phyloP scores from a whole-genome alignment of 1,140 invertebrate genomes.

The Phthorimaea operculella region DNA sequence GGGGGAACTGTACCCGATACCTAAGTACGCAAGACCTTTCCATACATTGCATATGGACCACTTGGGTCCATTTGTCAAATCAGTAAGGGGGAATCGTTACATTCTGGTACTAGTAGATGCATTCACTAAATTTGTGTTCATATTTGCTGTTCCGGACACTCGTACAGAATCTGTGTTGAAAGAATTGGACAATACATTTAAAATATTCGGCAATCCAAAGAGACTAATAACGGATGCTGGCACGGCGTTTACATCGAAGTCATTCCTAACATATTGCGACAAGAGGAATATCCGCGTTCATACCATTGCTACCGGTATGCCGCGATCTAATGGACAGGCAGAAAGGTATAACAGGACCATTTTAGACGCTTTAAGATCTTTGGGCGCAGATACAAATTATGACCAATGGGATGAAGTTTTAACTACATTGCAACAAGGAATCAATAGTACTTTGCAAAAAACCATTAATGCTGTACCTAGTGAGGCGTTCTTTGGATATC shows the following conservation, averaged over 20 bases:
- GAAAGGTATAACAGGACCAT: constrained; percentile 2
- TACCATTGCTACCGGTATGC: background rate
- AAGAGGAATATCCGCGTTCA: background rate
- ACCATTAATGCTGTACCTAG: background rate
- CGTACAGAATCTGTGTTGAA: background rate
- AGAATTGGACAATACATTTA: background rate
- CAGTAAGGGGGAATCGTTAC: background rate
- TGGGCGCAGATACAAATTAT: background rate
- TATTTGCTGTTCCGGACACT: background rate
- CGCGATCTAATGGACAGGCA: background rate
- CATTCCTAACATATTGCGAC: background rate
- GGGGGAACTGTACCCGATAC: constrained; percentile 8
- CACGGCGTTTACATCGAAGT: background rate
- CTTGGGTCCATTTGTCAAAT: constrained; percentile 5
- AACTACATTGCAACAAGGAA: background rate
- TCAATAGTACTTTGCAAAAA: background rate
- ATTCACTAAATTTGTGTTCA: constrained; percentile 8
- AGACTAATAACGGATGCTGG: background rate
- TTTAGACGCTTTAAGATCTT: background rate
- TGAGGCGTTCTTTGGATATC: constrained; percentile 1
- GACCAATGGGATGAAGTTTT: background rate
- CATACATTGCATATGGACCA: constrained; percentile 8
- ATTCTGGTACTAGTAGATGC: constrained; percentile 8
- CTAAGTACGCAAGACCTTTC: constrained; percentile 3
- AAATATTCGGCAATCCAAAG: constrained; percentile 3